Evolutionary conservation across 2,797 vertebrate genomes (phyloP), one percentile per base, ranked within the genome.

Genomic region (Phataginus tetradactyla): DNA sequence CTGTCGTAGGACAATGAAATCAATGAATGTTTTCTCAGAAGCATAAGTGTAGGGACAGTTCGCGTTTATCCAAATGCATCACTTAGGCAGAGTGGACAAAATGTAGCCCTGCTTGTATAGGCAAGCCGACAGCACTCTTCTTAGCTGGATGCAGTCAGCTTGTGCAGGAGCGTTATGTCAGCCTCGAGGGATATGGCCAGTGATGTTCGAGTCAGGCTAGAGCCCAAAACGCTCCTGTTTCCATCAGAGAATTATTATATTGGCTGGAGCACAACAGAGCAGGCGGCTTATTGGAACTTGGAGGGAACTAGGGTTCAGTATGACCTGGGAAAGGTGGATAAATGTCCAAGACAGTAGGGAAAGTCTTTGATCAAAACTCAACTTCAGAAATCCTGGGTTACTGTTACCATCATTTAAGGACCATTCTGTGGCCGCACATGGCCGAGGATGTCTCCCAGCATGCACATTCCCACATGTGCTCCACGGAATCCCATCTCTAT

Each of bases 11-110:
- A 42, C 34, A n/a, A 37, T n/a, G 74, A 42, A 87, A 49, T 55
- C 1, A 7, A 3, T 0, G 51, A 49, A 8, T 3, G 11, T 18
- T 0, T 6, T 45, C 7, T 59, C 8, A 29, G 17, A 18, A 39
- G 25, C 0, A 0, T 2, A 17, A n/a, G 15, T 7, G 0, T 2
- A 45, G 71, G 57, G 21, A 2, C 23, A 14, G 15, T 20, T 23
- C 3, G 2, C 7, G 9, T 25, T 18, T 8, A 20, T 25, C 32
- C 15, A 0, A 0, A 0, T 2, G 9, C 3, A 66, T 61, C 18
- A 17, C 1, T 21, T 61, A 23, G 4, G 0, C 4, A 17, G 69
- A 21, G 10, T 4, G 13, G 64, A 3, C 42, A 20, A 29, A 64
- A 9, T 0, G 9, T 5, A 15, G 29, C 78, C 37, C 0, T 13